Conservation (phyloP, 2,797 vertebrate genomes). For the Sciurus vulgaris region DNA sequence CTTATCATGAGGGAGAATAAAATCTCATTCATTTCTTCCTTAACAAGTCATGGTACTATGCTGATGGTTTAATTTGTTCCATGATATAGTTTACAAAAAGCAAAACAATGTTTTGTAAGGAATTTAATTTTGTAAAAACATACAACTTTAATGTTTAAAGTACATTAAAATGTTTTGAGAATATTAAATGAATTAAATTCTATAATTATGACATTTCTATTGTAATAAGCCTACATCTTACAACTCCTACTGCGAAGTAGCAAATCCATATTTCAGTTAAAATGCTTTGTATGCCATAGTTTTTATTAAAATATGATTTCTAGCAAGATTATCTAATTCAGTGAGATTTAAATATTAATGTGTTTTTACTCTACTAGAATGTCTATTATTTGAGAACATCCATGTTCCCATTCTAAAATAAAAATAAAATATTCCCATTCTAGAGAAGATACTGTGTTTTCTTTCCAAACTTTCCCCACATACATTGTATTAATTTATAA, state of each 20-base stretch:
- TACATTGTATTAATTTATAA: neutral
- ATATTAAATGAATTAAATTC: constrained; percentile 45
- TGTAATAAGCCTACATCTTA: constrained; percentile 19
- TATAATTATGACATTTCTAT: neutral
- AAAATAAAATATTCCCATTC: neutral
- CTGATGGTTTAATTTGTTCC: neutral
- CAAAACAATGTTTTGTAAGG: constrained; percentile 5
- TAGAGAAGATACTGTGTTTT: neutral
- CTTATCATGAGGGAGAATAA: neutral
- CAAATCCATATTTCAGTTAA: constrained; percentile 26
- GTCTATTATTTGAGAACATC: constrained; percentile 11
- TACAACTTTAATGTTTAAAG: constrained; percentile 28
- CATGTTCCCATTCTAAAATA: neutral
- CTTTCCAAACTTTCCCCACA: constrained; percentile 9
- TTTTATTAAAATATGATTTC: constrained; percentile 35
- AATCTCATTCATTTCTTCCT: neutral
- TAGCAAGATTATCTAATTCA: constrained; percentile 29
- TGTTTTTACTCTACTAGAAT: neutral
- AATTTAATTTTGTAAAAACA: constrained; percentile 46
- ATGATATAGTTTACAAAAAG: neutral
- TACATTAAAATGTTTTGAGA: constrained; percentile 11
- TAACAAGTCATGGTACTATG: neutral
- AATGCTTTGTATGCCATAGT: neutral
- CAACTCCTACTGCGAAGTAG: neutral
- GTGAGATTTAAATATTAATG: neutral